Evolutionary conservation across 2,888 invertebrate genomes (phyloP).

Genomic region (Phragmatobia fuliginosa): DNA sequence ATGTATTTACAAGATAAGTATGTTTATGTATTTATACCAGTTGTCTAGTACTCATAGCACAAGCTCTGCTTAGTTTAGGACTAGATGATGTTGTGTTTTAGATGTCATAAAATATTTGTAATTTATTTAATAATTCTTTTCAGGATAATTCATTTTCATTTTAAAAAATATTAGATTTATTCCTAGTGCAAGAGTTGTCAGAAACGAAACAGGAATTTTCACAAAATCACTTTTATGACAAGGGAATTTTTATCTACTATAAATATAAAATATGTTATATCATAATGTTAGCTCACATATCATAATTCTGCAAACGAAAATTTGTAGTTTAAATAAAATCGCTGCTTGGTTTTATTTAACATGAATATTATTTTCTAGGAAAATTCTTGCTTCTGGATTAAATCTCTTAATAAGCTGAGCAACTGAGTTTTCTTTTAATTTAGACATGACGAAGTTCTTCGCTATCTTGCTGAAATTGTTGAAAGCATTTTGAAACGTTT

Average conservation of each 20-base stretch:
- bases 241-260: not conserved
- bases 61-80: no score
- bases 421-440: slow-evolving; percentile 1
- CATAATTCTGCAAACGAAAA: not conserved
- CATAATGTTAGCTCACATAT: not conserved
- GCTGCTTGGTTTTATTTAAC: not conserved
- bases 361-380: not conserved
- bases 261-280: not conserved
- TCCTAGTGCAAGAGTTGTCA: no score
- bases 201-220: no score
- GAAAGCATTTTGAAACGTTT: not conserved
- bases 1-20: no score
- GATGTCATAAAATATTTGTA: no score
- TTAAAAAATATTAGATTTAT: no score
- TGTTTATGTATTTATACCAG: no score
- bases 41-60: no score
- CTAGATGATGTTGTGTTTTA: no score
- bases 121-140: no score
- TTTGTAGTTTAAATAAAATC: not conserved
- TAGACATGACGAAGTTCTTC: not conserved
- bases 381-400: not conserved
- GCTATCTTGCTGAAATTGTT: not conserved
- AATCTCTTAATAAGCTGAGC: not conserved
- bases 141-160: no score
- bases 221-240: no score